Conservation (phyloP, 2,888 invertebrate species). For the Sinhomidia bicolor region DNA sequence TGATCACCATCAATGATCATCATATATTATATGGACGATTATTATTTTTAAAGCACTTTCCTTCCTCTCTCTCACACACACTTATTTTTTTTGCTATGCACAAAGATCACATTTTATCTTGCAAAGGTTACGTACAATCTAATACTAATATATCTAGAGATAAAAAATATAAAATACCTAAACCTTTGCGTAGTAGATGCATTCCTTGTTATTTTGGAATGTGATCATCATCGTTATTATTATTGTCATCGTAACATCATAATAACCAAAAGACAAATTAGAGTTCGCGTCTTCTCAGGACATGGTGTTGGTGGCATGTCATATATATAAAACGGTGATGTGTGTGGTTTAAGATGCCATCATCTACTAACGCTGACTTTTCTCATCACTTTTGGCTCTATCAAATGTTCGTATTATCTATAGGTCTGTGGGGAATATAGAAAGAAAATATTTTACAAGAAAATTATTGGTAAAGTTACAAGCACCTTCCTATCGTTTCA, state of each 20-base stretch:
- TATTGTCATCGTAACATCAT: neutral
- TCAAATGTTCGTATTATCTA: neutral
- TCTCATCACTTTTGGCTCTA: slow-evolving; percentile 10
- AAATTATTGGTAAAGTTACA: neutral
- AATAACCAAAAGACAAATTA: neutral
- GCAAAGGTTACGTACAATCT: no score
- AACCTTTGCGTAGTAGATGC: neutral
- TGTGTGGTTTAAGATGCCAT: slow-evolving; percentile 26
- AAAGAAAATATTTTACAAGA: neutral
- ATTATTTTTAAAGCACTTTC: no score
- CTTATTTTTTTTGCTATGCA: no score
- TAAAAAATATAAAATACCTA: neutral
- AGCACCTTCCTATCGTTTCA: neutral
- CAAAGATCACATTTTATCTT: no score
- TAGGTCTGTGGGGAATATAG: no score
- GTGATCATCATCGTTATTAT: neutral
- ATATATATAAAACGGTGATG: neutral
- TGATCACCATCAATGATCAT: neutral
- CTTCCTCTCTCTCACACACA: no score
- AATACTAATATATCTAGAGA: neutral
- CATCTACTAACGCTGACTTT: slow-evolving; percentile 10
- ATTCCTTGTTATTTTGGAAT: neutral
- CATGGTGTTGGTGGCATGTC: neutral
- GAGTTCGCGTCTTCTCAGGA: slow-evolving; percentile 3
- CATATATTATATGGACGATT: neutral